Evolutionary conservation across 2,888 invertebrate genomes (phyloP).

Genomic region (Synergus japonicus): DNA sequence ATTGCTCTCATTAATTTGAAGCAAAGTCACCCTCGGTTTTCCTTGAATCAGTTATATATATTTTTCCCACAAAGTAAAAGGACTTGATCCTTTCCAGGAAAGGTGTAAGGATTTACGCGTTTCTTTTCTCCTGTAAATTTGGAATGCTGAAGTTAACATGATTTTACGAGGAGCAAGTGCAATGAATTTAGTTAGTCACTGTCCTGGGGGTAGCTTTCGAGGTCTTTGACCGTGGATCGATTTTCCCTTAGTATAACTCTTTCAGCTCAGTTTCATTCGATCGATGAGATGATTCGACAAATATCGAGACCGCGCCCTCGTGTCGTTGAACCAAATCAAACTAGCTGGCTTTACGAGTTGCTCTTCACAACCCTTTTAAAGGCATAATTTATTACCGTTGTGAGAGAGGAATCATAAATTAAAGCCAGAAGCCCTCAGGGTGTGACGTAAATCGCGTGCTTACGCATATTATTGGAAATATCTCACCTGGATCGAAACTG

Average conservation of each 20-base stretch:
- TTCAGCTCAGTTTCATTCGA: constrained; percentile 48
- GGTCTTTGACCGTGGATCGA: constrained; percentile 65
- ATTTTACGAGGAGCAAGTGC: constrained; percentile 37
- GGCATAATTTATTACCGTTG: not conserved
- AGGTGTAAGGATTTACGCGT: constrained; percentile 7
- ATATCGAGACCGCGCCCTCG: constrained; percentile 53
- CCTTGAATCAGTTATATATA: constrained; percentile 6
- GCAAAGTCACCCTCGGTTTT: not conserved
- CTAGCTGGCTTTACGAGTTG: constrained; percentile 43
- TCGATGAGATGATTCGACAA: constrained; percentile 58
- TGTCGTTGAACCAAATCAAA: constrained; percentile 52
- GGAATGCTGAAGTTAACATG: constrained; percentile 19
- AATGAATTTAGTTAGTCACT: constrained; percentile 40
- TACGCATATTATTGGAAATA: constrained; percentile 44
- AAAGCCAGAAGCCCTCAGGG: not conserved
- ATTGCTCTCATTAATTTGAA: constrained; percentile 34
- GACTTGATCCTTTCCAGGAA: not conserved
- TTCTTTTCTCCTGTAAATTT: not conserved
- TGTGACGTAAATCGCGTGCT: constrained; percentile 32
- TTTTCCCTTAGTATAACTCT: constrained; percentile 44
- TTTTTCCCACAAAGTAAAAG: constrained; percentile 20
- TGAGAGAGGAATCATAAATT: not conserved
- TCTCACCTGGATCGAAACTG: constrained; percentile 42
- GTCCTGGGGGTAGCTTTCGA: constrained; percentile 45
- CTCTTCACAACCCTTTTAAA: not conserved